Conservation (phyloP, 2,797 vertebrate genomes). For the Sparus aurata region DNA sequence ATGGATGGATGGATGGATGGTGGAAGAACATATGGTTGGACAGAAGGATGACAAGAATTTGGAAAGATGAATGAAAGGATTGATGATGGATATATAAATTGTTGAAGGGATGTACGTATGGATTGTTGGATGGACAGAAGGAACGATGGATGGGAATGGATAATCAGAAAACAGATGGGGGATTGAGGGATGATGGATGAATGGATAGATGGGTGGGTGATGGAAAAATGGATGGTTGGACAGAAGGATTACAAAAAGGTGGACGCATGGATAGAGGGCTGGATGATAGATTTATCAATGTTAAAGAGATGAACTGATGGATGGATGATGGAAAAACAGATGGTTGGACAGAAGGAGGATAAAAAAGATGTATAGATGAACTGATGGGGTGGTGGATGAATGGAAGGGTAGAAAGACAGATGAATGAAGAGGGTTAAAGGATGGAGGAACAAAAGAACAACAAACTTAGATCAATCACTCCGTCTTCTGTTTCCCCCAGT, state of each 20-base stretch:
- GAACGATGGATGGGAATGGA: not conserved
- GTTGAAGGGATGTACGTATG: not conserved
- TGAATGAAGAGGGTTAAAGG: not conserved
- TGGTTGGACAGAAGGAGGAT: not conserved
- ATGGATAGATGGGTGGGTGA: not conserved
- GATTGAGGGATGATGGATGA: not conserved
- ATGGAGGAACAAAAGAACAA: not conserved
- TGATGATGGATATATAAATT: too few species aligned
- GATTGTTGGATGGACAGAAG: not conserved
- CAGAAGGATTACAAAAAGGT: not conserved
- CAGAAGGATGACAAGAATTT: too few species aligned
- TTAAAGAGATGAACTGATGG: not conserved
- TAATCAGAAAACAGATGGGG: too few species aligned
- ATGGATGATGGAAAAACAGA: not conserved
- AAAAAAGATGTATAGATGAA: not conserved
- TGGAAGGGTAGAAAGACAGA: not conserved
- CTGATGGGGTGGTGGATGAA: not conserved
- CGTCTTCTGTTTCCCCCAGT: not conserved
- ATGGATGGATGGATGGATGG: too few species aligned
- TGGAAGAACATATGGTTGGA: too few species aligned
- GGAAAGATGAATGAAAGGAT: too few species aligned
- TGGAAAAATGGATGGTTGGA: not conserved
- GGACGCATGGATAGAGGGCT: not conserved
- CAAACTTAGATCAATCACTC: not conserved
- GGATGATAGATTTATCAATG: not conserved